Base-by-base conservation (phyloP, 2,888 invertebrate genomes). In the Eudasyphora cyanicolor region DNA sequence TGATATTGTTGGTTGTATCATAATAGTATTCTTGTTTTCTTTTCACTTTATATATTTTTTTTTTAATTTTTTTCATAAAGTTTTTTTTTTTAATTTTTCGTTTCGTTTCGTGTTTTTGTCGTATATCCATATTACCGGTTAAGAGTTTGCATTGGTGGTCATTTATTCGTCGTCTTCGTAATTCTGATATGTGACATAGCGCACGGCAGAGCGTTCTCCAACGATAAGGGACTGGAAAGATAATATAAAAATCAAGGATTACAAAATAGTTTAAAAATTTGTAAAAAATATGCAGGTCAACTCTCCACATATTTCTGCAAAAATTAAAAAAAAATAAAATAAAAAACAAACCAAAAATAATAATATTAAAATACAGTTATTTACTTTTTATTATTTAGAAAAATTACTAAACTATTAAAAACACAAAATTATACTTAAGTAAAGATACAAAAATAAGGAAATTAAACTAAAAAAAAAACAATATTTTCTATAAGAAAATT, bases 181-280 rank as follows among this genome's bases (percentile, higher is more conserved):
- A 92, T 97, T 97, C 92, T 97, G 97, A 93, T 98, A 98, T 89
- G 97, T 98, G 77, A 98, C 98, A 93, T 98, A 98, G 87, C 98
- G 95, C 38, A 98, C 98, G 60, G 98, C 97, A 74, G 98, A 96
- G 88, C 98, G 97, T 88, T 98, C 98, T 85, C 97, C 97, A 90
- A 97, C 95, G 87, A 98, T 96, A 85, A 98, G 93, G 21, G 96
- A 96, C 98, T 98, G 94, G 49, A 94, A 94, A 51, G 49, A 82
- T 45, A 81, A 17, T 64, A 19, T n/a, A 57, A 27, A 27, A 57
- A 27, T 24, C 24, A 45, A 45, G 45, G 45, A 10, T 12, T 45
- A 12, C 14, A 45, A n/a, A 7, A 38, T 4, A 38, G 4, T 35
- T 35, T 8, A 6, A 35, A 35, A 6, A 35, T 35, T 35, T 35